These are phyloP conservation scores for Eidolon helvum DNA, from an alignment of 2,113 vertebrate genomes.

Conservation along the genomic window DNA sequence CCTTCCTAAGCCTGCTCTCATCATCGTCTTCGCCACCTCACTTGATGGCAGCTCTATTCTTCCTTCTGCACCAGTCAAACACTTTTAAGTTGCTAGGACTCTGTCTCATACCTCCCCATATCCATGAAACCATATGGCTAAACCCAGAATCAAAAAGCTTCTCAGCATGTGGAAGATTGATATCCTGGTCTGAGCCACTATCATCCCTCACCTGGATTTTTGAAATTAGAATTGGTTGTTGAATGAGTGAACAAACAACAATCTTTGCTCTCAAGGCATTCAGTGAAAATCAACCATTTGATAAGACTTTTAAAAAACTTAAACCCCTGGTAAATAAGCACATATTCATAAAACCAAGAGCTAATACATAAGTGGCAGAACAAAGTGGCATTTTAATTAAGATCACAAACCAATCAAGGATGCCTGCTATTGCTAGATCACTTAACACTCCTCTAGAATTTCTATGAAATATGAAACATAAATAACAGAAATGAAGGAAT, in stretches of 20 bases:
- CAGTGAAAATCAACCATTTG: background rate
- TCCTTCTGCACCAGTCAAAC: background rate
- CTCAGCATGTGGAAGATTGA: background rate
- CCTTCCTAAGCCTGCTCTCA: background rate
- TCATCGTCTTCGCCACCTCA: background rate
- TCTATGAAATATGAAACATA: background rate
- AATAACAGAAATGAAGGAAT: background rate
- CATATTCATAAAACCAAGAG: background rate
- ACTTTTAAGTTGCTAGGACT: background rate
- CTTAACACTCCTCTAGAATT: background rate
- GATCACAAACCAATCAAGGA: background rate
- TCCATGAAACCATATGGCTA: background rate
- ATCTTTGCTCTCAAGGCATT: background rate
- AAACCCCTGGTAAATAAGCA: background rate
- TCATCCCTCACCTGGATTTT: background rate
- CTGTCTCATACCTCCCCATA: background rate
- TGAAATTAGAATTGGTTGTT: background rate
- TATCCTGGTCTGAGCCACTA: background rate
- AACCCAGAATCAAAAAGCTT: background rate
- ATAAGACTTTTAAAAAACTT: background rate
- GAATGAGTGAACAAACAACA: background rate
- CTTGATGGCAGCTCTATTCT: background rate
- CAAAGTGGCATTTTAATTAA: background rate
- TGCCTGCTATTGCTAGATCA: background rate
- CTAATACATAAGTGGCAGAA: background rate